These are phyloP conservation scores for Zaprionus davidi DNA, from an alignment of 1,140 invertebrate species.

Conservation along the genomic window DNA sequence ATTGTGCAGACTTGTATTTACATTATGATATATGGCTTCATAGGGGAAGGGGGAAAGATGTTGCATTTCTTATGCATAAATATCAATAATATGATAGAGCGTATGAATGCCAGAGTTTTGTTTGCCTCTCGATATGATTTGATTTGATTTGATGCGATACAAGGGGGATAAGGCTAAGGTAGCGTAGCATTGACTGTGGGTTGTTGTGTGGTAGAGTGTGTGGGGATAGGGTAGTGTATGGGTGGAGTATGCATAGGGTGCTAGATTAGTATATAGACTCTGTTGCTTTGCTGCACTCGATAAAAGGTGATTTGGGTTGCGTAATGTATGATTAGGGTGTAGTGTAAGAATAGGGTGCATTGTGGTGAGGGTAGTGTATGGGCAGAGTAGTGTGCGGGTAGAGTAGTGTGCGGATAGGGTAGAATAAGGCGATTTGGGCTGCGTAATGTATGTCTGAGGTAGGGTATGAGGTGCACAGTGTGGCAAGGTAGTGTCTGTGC, in stretches of 20 bases:
- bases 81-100: conserved; percentile 35
- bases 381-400: too few relatives aligned
- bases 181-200: neutral
- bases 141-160: conserved; percentile 39
- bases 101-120: conserved; percentile 37
- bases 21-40: conserved; percentile 4
- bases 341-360: too few relatives aligned
- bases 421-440: too few relatives aligned
- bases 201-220: neutral
- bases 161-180: neutral
- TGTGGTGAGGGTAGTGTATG: too few relatives aligned
- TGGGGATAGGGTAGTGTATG: neutral
- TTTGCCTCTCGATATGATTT: conserved; percentile 48
- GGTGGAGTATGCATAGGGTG: neutral
- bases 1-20: conserved; percentile 6
- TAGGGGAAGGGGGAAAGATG: neutral
- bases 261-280: neutral
- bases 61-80: conserved; percentile 45
- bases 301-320: too few relatives aligned
- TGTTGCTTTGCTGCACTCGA: too few relatives aligned
- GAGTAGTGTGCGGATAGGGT: too few relatives aligned
- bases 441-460: too few relatives aligned
- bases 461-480: too few relatives aligned
- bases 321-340: too few relatives aligned
- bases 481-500: neutral